phyloP scores from a whole-genome alignment of 2,113 vertebrate genomes.

The Dasyprocta punctata region DNA sequence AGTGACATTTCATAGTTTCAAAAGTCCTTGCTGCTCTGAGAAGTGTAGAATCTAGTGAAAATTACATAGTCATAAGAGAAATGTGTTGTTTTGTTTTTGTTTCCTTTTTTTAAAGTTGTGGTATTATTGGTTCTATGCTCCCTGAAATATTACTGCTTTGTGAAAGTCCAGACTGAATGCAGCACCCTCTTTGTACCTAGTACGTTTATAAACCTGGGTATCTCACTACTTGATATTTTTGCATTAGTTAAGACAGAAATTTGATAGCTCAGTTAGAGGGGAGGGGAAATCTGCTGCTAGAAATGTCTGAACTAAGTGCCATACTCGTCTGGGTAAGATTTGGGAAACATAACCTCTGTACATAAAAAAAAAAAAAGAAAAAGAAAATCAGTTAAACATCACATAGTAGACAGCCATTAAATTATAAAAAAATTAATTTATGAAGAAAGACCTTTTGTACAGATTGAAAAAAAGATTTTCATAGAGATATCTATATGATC shows the following conservation, averaged over 20 bases:
- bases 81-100: constrained; percentile 84
- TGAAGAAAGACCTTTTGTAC: constrained; percentile 99
- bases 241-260: constrained; percentile 90
- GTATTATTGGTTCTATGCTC: constrained; percentile 93
- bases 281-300: constrained; percentile 93
- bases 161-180: constrained; percentile 89
- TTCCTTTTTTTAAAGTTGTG: constrained; percentile 88
- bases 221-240: constrained; percentile 91
- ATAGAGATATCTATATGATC: constrained; percentile 98
- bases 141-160: constrained; percentile 91
- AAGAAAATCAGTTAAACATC: constrained; percentile 93
- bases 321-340: constrained; percentile 96
- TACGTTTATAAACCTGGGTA: constrained; percentile 84
- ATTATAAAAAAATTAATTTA: constrained; percentile 99
- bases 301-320: constrained; percentile 97
- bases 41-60: constrained; percentile 91
- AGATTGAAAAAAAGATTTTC: constrained; percentile 98
- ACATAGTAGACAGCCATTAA: constrained; percentile 99
- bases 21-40: constrained; percentile 94
- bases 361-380: constrained; percentile 90
- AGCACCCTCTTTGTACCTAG: constrained; percentile 88
- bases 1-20: constrained; percentile 94
- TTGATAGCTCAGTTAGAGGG: constrained; percentile 88
- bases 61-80: constrained; percentile 90
- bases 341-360: constrained; percentile 94